Conservation (phyloP, 2,113 vertebrate genomes). For the Corvus moneduloides region DNA sequence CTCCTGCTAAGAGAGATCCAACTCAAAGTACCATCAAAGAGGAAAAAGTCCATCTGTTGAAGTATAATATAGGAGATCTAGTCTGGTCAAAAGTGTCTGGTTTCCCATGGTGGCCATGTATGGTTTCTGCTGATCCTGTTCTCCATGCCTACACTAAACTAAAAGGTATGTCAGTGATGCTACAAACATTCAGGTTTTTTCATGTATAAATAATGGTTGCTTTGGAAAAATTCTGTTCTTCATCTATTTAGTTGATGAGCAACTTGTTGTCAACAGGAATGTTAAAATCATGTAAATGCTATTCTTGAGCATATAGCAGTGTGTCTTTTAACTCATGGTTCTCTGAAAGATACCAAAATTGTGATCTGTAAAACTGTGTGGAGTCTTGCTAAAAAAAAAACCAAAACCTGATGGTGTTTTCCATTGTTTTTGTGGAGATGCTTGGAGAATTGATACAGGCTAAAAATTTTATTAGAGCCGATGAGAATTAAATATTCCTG, state of each 20-base stretch:
- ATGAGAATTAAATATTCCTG: not conserved
- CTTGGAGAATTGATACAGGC: not conserved
- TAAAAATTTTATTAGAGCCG: not conserved
- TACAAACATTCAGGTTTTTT: not conserved
- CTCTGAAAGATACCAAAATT: not conserved
- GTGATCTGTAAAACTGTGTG: not conserved
- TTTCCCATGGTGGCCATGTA: conserved; percentile 98
- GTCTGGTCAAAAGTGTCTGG: conserved; percentile 97
- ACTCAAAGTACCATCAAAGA: conserved; percentile 57
- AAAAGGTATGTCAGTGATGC: conserved; percentile 78
- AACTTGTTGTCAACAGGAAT: not conserved
- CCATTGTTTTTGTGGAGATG: not conserved
- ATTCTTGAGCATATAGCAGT: not conserved
- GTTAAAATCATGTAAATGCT: not conserved
- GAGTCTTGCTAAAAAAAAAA: not conserved
- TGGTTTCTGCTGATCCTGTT: conserved; percentile 92
- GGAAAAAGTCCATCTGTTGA: conserved; percentile 64
- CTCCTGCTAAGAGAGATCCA: conserved; percentile 64
- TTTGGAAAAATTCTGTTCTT: not conserved
- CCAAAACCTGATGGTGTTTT: not conserved
- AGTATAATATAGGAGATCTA: conserved; percentile 85
- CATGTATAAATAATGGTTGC: not conserved
- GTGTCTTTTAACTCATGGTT: not conserved
- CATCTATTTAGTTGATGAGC: not conserved
- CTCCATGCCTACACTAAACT: conserved; percentile 84